A percentile compares a stretch with the other conserved stretches of the same genome.
These are phyloP conservation scores for Clinocottus analis DNA, from an alignment of 2,113 vertebrate genomes.

Conservation along the genomic window DNA sequence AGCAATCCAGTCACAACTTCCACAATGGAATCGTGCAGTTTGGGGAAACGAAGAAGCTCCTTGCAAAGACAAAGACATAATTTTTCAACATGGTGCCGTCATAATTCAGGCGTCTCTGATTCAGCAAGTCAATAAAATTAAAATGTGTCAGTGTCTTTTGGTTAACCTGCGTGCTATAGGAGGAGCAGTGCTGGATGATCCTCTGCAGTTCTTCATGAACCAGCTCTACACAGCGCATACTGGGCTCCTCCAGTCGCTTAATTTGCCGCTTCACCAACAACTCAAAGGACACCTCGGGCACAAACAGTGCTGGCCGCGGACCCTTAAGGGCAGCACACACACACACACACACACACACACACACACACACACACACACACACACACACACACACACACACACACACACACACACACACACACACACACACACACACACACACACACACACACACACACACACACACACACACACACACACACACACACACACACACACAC, in stretches of 20 bases:
- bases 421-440: conserved; percentile 29
- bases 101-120: conserved; percentile 9
- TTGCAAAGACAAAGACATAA: conserved; percentile 53
- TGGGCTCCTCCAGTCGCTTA: conserved; percentile 86
- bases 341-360: conserved; percentile 27
- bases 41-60: conserved; percentile 88
- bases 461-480: conserved; percentile 29
- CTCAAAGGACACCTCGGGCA: conserved; percentile 87
- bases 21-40: conserved; percentile 87
- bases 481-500: conserved; percentile 32
- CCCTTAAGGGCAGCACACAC: conserved; percentile 73
- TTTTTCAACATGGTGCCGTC: neutral
- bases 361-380: conserved; percentile 32
- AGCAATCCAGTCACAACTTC: conserved; percentile 87
- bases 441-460: conserved; percentile 27
- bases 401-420: conserved; percentile 27
- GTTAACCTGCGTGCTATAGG: conserved; percentile 84
- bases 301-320: conserved; percentile 85
- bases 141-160: neutral
- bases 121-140: conserved; percentile 1
- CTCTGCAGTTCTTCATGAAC: conserved; percentile 88
- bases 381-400: conserved; percentile 30
- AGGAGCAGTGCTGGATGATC: conserved; percentile 87
- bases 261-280: conserved; percentile 88
- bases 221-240: conserved; percentile 86